Percentiles rank a stretch among this genome's conserved stretches.
phyloP scores from a whole-genome alignment of 30 jellyfish, hydroid and myxozoan species.

The Morbakka virulenta region DNA sequence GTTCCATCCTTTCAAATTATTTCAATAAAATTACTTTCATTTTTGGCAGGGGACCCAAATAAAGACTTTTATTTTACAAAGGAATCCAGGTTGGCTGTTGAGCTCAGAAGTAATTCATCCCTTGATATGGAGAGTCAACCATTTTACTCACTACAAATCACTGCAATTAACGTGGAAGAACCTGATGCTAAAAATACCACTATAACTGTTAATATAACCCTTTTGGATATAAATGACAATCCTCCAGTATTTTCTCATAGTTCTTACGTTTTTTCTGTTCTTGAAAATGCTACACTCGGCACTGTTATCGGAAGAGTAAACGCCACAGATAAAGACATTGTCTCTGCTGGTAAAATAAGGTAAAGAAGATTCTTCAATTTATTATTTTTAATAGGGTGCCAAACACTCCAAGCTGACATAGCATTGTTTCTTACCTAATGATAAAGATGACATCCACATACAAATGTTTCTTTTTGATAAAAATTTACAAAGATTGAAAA shows the following conservation, averaged over 20 bases:
- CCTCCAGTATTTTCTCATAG: constrained; percentile 70
- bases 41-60: constrained; percentile 71
- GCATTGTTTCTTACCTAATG: no score
- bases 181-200: constrained; percentile 64
- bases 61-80: constrained; percentile 41
- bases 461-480: no score
- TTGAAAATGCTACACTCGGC: constrained; percentile 75
- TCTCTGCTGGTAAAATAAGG: constrained; percentile 62
- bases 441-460: no score
- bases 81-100: constrained; percentile 46
- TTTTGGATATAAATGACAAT: constrained; percentile 78
- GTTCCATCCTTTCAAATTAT: no score
- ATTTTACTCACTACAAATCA: constrained; percentile 52
- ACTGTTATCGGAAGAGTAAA: constrained; percentile 27
- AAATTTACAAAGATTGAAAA: no score
- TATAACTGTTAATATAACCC: constrained; percentile 56
- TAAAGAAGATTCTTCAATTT: no score
- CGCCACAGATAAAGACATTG: constrained; percentile 73
- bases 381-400: no score
- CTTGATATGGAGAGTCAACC: constrained; percentile 65
- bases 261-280: constrained; percentile 37
- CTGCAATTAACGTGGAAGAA: constrained; percentile 87
- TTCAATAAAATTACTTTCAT: no score
- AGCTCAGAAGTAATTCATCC: constrained; percentile 38
- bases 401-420: no score